Evolutionary conservation across 92 coral and sea anemone genomes (phyloP), one percentile per base, ranked within the genome.

Genomic region (Epizoanthus stellaris): DNA sequence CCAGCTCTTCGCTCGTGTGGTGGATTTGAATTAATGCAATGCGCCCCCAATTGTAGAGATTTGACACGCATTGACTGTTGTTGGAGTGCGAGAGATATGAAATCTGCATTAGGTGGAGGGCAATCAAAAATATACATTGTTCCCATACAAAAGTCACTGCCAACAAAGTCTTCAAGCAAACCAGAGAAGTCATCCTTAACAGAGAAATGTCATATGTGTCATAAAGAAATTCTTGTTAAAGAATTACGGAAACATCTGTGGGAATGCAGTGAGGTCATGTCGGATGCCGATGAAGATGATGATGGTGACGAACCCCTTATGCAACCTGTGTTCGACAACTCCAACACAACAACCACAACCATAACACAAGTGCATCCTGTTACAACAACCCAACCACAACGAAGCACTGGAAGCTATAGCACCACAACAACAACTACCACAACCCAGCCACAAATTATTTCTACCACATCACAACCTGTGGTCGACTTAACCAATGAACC

Each of bases 11-110:
- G 86, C 8, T 36, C 70, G 23, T 64, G 85, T 73, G 90, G 94
- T 20, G 94, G 90, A 1, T 91, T 91, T 42, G 93, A 89, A 70
- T 64, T 91, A 74, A 76, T 91, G 90, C 90, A 88, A 49, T 8
- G 89, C 71, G 3, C 54, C 3, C 85, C 87, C 2, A 84, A 85
- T 81, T 91, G 88, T 73, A 81, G 89, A 68, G 90, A 91, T 54
- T 62, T 88, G 64, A 40, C 30, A 4, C 63, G 81, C 17, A 76
- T 86, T 82, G 88, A 72, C n/a, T 88, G 93, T 20, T 52, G 49
- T 21, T 85, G 93, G 82, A 68, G 62, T 38, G 91, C 91, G 1
- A 92, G 47, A 80, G 87, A 79, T 58, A 85, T 85, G 6, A 90
- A 56, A 61, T 87, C 88, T 0, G 79, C 19, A 13, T 56, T 89